Evolutionary conservation across 2,888 invertebrate species (phyloP).

Genomic region (Acronicta leporina): DNA sequence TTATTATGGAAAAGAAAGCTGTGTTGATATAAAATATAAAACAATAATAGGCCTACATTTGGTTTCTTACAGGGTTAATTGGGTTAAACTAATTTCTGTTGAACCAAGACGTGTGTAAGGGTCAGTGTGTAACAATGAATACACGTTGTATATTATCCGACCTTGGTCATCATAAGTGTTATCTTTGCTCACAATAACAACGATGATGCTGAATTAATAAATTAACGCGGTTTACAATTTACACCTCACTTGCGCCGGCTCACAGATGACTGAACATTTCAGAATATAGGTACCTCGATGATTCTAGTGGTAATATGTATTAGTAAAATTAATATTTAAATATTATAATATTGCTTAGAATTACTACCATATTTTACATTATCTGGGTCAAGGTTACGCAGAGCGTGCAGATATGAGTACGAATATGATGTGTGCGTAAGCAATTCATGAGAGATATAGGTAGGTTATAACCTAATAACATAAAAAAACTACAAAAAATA

Average conservation of each 20-base stretch:
- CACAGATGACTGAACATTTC: too few species aligned
- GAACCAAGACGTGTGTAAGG: conserved; percentile 29
- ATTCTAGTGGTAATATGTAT: too few species aligned
- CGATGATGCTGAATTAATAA: conserved; percentile 63
- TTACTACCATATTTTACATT: conserved; percentile 51
- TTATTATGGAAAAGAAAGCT: too few species aligned
- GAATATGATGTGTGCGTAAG: conserved; percentile 14
- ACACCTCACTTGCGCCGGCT: too few species aligned
- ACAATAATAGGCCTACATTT: too few species aligned
- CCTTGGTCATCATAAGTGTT: conserved; percentile 23
- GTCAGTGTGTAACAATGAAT: conserved; percentile 33
- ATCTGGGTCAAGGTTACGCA: conserved; percentile 79
- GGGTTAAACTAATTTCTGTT: too few species aligned
- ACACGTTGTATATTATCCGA: conserved; percentile 24
- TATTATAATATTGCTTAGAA: too few species aligned
- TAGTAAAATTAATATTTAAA: too few species aligned
- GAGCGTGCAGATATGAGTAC: conserved; percentile 57
- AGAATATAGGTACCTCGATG: too few species aligned
- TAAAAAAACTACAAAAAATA: neutral
- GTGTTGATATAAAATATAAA: too few species aligned
- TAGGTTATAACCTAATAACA: conserved; percentile 1
- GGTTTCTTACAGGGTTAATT: too few species aligned
- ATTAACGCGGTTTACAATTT: conserved; percentile 58
- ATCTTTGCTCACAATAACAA: conserved; percentile 37
- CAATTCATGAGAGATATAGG: conserved; percentile 25